Conservation (phyloP, 2,797 vertebrate species). For the Zenarchopterus dispar region DNA sequence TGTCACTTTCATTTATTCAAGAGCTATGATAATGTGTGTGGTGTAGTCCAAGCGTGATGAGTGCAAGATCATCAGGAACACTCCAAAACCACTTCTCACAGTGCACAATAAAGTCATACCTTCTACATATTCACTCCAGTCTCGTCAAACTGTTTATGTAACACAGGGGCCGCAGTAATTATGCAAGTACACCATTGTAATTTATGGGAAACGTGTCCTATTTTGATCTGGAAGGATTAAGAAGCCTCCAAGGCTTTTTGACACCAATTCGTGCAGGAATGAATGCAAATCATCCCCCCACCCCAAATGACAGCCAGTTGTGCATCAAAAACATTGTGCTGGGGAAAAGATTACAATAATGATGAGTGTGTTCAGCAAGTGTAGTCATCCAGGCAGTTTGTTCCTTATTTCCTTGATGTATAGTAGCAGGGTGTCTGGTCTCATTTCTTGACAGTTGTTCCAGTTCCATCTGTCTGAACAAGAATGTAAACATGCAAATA, state of each 20-base stretch:
- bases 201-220: conserved; percentile 72
- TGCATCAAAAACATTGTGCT: conserved; percentile 65
- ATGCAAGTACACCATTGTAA: conserved; percentile 65
- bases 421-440: conserved; percentile 53
- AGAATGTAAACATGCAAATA: conserved; percentile 16
- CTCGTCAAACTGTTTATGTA: conserved; percentile 55
- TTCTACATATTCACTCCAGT: conserved; percentile 28
- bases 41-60: conserved; percentile 10
- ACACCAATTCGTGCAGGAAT: conserved; percentile 69
- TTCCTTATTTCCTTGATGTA: conserved; percentile 42
- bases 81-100: conserved; percentile 17
- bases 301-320: conserved; percentile 60
- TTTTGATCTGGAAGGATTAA: conserved; percentile 76
- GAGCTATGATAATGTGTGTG: conserved; percentile 1
- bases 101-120: conserved; percentile 28
- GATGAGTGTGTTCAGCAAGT: conserved; percentile 48
- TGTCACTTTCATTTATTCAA: conserved; percentile 1
- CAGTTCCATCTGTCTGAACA: conserved; percentile 35
- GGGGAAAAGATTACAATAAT: conserved; percentile 62
- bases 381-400: conserved; percentile 65
- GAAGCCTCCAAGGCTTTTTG: conserved; percentile 73
- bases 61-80: conserved; percentile 9
- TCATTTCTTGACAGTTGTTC: conserved; percentile 48
- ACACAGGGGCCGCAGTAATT: conserved; percentile 52
- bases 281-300: conserved; percentile 63